These are phyloP conservation scores for Vanessa cardui DNA, from an alignment of 2,888 invertebrate species.

Conservation along the genomic window DNA sequence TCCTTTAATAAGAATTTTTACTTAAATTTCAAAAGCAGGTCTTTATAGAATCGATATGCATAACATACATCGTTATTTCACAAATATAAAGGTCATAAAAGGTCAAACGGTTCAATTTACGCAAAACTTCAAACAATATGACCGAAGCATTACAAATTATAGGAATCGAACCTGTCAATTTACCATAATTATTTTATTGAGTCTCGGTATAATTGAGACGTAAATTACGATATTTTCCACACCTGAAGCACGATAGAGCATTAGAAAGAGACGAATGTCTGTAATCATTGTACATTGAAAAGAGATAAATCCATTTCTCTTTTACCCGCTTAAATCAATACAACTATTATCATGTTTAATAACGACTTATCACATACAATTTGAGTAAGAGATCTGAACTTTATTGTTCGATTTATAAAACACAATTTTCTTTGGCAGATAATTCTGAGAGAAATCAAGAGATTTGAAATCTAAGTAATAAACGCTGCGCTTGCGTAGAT, in stretches of 20 bases:
- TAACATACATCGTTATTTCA: neutral
- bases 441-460: constrained; percentile 53
- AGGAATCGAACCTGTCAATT: constrained; percentile 33
- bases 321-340: constrained; percentile 51
- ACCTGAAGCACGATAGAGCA: constrained; percentile 26
- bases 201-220: constrained; percentile 48
- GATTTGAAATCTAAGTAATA: constrained; percentile 62
- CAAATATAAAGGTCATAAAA: constrained; percentile 18
- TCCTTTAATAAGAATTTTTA: neutral
- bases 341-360: constrained; percentile 25
- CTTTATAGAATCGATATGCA: neutral
- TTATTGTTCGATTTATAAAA: constrained; percentile 14
- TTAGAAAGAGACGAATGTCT: constrained; percentile 43
- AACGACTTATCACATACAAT: constrained; percentile 32
- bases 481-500: constrained; percentile 67
- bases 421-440: constrained; percentile 33
- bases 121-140: constrained; percentile 18
- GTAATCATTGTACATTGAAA: constrained; percentile 46
- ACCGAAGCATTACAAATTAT: constrained; percentile 23
- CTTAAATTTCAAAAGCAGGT: neutral
- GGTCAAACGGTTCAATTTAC: constrained; percentile 16
- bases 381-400: constrained; percentile 28
- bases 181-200: constrained; percentile 42
- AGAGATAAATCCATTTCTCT: constrained; percentile 52
- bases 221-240: constrained; percentile 48